These are phyloP conservation scores for Clarias laeviceps DNA, from an alignment of 2,797 vertebrate genomes.

Conservation along the genomic window DNA sequence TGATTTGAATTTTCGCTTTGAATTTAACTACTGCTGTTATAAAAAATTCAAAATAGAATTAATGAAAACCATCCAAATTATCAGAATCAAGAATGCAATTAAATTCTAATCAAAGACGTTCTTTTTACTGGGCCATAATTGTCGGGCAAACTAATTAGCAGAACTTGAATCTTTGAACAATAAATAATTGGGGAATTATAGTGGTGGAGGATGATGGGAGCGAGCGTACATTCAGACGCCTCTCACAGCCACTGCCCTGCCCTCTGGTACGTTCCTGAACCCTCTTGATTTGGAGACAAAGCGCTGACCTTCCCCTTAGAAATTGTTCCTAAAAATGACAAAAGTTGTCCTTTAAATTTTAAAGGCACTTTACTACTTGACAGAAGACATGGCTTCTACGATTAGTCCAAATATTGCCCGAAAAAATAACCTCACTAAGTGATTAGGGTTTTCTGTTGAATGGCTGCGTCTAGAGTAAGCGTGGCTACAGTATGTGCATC, in stretches of 20 bases:
- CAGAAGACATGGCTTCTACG: constrained; percentile 5
- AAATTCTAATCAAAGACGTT: neutral
- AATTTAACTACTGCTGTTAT: neutral
- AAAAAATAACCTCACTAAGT: neutral
- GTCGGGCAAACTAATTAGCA: neutral
- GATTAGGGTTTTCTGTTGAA: neutral
- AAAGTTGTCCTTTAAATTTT: neutral
- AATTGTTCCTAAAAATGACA: neutral
- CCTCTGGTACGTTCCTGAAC: neutral
- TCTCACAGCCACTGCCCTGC: neutral
- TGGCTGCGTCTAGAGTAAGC: neutral
- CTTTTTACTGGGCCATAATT: neutral
- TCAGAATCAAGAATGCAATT: neutral
- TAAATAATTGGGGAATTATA: neutral
- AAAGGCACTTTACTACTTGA: constrained; percentile 11
- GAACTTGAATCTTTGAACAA: neutral
- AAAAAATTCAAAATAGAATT: neutral
- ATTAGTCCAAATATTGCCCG: neutral
- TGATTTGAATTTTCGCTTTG: neutral
- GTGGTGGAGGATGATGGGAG: neutral
- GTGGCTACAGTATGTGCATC: neutral
- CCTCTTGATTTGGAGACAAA: neutral
- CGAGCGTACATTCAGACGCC: neutral
- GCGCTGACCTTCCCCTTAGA: neutral
- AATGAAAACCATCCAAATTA: neutral